These are phyloP conservation scores for Galago senegalensis DNA, from an alignment of 2,797 vertebrate genomes.

Conservation along the genomic window DNA sequence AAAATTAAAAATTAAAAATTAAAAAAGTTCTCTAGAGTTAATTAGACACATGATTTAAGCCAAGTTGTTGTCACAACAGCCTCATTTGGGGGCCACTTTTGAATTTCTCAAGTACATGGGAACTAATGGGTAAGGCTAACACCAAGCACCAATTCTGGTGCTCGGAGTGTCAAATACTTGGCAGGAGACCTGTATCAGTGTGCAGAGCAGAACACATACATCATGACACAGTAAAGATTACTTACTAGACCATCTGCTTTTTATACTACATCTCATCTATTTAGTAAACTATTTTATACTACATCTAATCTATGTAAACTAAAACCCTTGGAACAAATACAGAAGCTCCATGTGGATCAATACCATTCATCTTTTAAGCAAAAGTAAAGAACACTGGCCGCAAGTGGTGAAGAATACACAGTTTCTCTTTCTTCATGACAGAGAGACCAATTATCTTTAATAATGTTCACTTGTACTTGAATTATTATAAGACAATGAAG, in stretches of 20 bases:
- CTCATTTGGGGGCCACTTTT: neutral
- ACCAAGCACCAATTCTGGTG: neutral
- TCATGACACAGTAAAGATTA: neutral
- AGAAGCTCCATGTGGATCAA: neutral
- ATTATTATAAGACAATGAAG: constrained; percentile 38
- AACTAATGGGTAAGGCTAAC: neutral
- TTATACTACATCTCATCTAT: neutral
- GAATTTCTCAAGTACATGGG: neutral
- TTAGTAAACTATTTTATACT: neutral
- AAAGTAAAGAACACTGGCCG: neutral
- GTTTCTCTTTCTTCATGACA: neutral
- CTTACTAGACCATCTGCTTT: neutral
- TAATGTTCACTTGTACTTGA: neutral
- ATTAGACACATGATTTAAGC: neutral
- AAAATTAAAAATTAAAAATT: too few relatives aligned
- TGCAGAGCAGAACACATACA: neutral
- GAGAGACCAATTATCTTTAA: constrained; percentile 30
- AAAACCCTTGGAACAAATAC: neutral
- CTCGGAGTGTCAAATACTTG: neutral
- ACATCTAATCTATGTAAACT: neutral
- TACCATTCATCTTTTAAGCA: constrained; percentile 29
- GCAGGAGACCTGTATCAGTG: neutral
- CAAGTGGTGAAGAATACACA: neutral
- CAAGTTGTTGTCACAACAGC: neutral
- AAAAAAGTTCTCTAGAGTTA: neutral